Conservation (phyloP, 2,888 invertebrate species). For the Chromoteleia sp. region DNA sequence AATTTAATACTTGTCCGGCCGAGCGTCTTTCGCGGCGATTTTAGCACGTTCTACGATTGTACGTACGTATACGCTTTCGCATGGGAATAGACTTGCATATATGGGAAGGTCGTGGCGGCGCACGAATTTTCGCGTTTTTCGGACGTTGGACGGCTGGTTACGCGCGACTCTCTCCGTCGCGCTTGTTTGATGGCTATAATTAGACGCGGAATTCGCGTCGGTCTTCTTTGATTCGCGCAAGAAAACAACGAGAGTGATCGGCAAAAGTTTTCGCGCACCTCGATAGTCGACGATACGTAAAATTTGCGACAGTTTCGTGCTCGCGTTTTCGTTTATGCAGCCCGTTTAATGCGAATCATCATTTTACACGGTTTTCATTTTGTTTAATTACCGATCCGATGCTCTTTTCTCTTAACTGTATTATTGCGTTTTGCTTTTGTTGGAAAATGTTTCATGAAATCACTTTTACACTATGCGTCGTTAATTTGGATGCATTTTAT, state of each 20-base stretch:
- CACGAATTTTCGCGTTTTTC: conserved; percentile 36
- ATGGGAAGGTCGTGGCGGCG: background rate
- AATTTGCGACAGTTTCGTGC: too few relatives aligned
- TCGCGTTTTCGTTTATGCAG: too few relatives aligned
- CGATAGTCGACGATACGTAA: too few relatives aligned
- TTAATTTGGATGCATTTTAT: too few relatives aligned
- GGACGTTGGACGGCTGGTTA: background rate
- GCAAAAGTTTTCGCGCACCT: background rate
- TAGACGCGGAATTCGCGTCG: conserved; percentile 52
- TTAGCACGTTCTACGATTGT: conserved; percentile 16
- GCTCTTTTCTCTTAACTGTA: too few relatives aligned
- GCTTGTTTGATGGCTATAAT: conserved; percentile 38
- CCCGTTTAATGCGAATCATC: too few relatives aligned
- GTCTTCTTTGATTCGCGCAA: conserved; percentile 35
- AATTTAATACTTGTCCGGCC: conserved; percentile 63
- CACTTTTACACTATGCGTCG: too few relatives aligned
- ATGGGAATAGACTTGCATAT: conserved; percentile 28
- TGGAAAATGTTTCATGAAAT: too few relatives aligned
- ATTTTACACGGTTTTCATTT: too few relatives aligned
- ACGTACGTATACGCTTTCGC: conserved; percentile 61
- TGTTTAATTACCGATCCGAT: too few relatives aligned
- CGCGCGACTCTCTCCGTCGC: background rate
- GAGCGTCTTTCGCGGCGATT: conserved; percentile 22
- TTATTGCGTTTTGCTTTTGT: too few relatives aligned
- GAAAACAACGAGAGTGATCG: conserved; percentile 18